Conservation (phyloP, 1,140 invertebrate species). For the Chlorops oryzae region DNA sequence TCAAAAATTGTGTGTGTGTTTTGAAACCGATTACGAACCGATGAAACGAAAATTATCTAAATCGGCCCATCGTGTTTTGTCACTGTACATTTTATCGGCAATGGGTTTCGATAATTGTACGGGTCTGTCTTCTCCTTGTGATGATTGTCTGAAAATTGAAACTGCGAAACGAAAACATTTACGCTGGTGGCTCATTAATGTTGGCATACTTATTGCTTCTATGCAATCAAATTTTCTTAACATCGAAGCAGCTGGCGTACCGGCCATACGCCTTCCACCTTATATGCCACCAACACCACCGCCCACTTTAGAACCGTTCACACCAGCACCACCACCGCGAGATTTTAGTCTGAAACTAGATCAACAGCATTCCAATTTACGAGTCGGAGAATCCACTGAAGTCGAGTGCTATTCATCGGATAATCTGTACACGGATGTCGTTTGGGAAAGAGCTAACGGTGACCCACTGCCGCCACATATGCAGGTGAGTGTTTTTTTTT, state of each 20-base stretch:
- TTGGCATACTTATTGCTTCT: no score
- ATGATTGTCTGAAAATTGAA: no score
- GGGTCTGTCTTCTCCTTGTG: no score
- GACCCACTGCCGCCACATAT: constrained; percentile 46
- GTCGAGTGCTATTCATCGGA: constrained; percentile 44
- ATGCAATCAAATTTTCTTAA: constrained; percentile 13
- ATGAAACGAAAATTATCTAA: no score
- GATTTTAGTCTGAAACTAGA: constrained; percentile 40
- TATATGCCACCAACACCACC: constrained; percentile 26
- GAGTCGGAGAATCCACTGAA: constrained; percentile 35
- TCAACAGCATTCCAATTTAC: constrained; percentile 34
- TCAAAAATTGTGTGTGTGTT: no score
- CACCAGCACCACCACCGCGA: constrained; percentile 13
- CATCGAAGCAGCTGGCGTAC: constrained; percentile 7
- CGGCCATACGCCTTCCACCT: background rate
- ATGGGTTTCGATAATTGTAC: no score
- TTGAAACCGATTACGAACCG: no score
- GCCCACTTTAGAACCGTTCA: background rate
- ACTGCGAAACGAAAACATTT: no score
- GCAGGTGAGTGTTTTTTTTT: constrained; percentile 34
- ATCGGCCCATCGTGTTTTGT: no score
- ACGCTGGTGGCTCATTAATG: no score
- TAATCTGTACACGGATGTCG: constrained; percentile 44
- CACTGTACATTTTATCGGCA: no score
- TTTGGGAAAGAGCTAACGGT: constrained; percentile 50